Evolutionary conservation across 2,113 vertebrate species (phyloP), one percentile per base, ranked within the genome.

Genomic region (Dissostichus mawsoni): DNA sequence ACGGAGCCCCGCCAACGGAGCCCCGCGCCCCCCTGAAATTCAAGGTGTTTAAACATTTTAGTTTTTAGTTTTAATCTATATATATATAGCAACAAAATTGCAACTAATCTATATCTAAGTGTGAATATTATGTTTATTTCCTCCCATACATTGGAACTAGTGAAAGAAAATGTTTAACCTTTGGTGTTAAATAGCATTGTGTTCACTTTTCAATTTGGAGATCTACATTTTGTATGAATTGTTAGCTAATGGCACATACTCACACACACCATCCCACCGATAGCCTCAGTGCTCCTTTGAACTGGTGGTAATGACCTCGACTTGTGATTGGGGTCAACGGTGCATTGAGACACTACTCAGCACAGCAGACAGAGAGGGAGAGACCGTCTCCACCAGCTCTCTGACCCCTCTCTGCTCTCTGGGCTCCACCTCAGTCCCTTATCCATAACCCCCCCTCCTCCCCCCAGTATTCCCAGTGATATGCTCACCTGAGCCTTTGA

Each of bases 241-340:
- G n/a, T 18, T 5, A 55, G 41, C 4, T 16, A 45, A 25, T 36
- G 3, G 33, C 33, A 74, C 11, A 44, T 45, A 12, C 61, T 9
- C 44, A 56, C 44, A 53, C 48, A 18, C 44, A 51, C 12, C 48
- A 3, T 29, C n/a, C 41, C 8, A 53, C 33, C 44, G 51, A 23
- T 13, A 11, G 18, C 10, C 20, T 56, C 23, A 71, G 33, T 80
- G 44, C 55, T 55, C 29, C 48, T 23, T 82, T 70, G 51, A 67
- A 17, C 76, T 78, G 17, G 2, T n/a, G 13, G 74, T 82, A 56
- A 70, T 62, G 55, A 70, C 11, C 29, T 74, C 76, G 80, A 88
- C 13, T 81, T 75, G 9, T 62, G 78, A 83, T 87, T 70, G 67
- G 69, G 78, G 71, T 81, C 45, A 2, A 58, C 83, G 74, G 83